phyloP scores from a whole-genome alignment of 1,140 invertebrate species.

The Heliconius hermathena region DNA sequence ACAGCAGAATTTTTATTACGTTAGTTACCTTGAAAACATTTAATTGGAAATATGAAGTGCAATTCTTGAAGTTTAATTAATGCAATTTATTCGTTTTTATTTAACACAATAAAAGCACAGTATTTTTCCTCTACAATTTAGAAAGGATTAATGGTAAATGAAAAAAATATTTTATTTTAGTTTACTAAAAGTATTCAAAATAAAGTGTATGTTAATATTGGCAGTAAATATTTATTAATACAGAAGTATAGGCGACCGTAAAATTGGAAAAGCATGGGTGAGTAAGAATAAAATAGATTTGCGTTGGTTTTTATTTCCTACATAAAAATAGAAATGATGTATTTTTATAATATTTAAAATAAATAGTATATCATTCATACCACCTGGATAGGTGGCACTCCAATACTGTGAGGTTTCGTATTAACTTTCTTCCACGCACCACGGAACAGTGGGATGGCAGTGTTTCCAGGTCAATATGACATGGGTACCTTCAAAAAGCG shows the following conservation, averaged over 20 bases:
- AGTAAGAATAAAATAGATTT: neutral
- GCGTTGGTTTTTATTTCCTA: neutral
- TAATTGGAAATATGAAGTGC: neutral
- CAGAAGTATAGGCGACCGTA: neutral
- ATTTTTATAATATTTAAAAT: too few relatives aligned
- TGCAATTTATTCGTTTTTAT: neutral
- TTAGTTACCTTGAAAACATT: neutral
- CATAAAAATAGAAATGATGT: neutral
- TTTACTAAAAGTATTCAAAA: neutral
- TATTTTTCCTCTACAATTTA: neutral
- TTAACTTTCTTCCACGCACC: too few relatives aligned
- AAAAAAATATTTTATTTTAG: neutral
- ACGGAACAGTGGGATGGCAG: too few relatives aligned
- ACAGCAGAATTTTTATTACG: neutral
- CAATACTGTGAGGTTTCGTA: too few relatives aligned
- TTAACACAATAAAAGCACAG: neutral
- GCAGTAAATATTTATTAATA: neutral
- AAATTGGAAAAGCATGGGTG: neutral
- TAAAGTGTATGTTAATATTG: neutral
- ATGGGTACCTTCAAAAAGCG: too few relatives aligned
- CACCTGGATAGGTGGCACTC: too few relatives aligned
- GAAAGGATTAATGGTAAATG: neutral
- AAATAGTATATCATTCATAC: too few relatives aligned
- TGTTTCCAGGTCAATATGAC: too few relatives aligned
- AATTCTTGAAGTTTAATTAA: neutral